A percentile compares a stretch with the other conserved stretches of the same genome.
Evolutionary conservation across 2,888 invertebrate genomes (phyloP).

Genomic region (Theretra japonica): DNA sequence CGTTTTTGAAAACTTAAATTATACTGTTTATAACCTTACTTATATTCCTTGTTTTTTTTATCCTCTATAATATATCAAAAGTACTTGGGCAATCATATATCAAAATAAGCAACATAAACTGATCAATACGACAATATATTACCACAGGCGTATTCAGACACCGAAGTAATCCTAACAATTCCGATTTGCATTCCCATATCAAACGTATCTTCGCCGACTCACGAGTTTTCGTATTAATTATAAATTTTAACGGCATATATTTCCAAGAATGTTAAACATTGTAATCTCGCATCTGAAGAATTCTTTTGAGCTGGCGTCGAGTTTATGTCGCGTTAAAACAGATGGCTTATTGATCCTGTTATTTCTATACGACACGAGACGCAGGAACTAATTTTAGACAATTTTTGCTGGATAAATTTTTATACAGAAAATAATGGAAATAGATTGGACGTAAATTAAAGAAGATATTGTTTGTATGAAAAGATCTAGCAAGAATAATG

Average conservation of each 20-base stretch:
- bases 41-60: no score
- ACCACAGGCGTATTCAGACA: neutral
- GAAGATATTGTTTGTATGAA: no score
- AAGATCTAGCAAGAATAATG: no score
- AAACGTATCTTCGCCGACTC: neutral
- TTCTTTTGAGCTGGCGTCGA: conserved; percentile 16
- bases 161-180: conserved; percentile 2
- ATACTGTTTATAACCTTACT: no score
- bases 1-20: no score
- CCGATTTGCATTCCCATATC: neutral
- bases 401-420: neutral
- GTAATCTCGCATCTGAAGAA: conserved; percentile 18
- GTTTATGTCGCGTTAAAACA: conserved; percentile 17
- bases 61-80: neutral
- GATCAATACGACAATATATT: neutral
- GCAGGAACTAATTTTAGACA: neutral
- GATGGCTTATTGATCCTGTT: conserved; percentile 18
- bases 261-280: conserved; percentile 23
- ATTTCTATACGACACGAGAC: neutral
- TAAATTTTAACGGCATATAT: conserved; percentile 19
- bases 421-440: neutral
- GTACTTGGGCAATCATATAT: neutral
- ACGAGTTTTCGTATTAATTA: conserved; percentile 9
- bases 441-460: neutral
- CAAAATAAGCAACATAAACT: neutral